A percentile compares a stretch with the other conserved stretches of the same genome.
These are phyloP conservation scores for Caenorhabditis angaria DNA, from an alignment of 2,888 invertebrate species.

Conservation along the genomic window DNA sequence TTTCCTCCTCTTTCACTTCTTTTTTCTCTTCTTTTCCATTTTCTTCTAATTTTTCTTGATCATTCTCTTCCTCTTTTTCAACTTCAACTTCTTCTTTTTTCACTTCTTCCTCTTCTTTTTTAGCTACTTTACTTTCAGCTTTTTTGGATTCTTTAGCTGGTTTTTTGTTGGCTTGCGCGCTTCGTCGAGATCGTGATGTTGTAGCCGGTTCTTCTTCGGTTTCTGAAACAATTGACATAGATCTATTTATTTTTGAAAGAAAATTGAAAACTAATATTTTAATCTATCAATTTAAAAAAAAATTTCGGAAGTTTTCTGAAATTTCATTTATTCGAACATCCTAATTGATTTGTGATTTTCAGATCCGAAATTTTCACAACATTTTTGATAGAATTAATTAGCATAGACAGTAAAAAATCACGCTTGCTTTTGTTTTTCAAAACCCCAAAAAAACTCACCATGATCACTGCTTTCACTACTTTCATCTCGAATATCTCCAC, in stretches of 20 bases:
- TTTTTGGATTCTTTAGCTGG: constrained; percentile 11
- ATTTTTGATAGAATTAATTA: no score
- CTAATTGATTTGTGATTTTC: not conserved
- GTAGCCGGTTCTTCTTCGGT: constrained; percentile 18
- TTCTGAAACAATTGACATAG: no score
- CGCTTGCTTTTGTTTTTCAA: no score
- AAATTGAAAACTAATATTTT: no score
- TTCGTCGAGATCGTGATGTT: constrained; percentile 10
- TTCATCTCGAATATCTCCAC: constrained; percentile 45
- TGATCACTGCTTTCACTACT: constrained; percentile 34
- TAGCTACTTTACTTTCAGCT: constrained; percentile 6
- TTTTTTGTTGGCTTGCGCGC: constrained; percentile 13
- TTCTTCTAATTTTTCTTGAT: not conserved
- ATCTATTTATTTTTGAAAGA: no score
- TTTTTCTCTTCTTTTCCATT: not conserved
- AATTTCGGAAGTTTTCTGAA: not conserved
- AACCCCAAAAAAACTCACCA: constrained; percentile 17
- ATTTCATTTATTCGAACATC: no score
- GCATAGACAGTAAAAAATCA: no score
- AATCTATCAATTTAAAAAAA: no score
- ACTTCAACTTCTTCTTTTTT: not conserved
- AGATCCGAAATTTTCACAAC: no score
- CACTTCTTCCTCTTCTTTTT: constrained; percentile 1
- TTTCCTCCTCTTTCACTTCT: constrained; percentile 5
- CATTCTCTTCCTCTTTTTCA: constrained; percentile 5